Conservation (phyloP, 2,888 invertebrate genomes). For the Agelastica alni region DNA sequence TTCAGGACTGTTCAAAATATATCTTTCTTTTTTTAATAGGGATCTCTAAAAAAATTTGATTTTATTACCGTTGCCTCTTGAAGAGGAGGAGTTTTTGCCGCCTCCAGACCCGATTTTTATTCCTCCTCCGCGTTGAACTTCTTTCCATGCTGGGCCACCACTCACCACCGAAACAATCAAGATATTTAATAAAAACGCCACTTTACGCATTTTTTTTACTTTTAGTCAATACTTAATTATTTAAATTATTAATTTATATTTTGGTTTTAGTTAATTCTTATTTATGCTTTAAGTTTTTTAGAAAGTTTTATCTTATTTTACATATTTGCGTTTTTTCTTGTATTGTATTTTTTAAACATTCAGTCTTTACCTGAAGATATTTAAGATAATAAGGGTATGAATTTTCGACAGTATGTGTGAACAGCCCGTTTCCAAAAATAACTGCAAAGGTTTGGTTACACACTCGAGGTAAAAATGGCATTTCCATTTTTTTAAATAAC, state of each 20-base stretch:
- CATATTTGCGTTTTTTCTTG: too few species aligned
- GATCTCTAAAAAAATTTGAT: background rate
- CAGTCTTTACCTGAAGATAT: too few species aligned
- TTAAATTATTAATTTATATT: constrained; percentile 4
- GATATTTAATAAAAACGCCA: constrained; percentile 50
- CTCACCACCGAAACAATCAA: constrained; percentile 53
- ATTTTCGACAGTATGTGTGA: too few species aligned
- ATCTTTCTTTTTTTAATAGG: constrained; percentile 2
- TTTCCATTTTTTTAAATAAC: too few species aligned
- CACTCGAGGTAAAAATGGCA: too few species aligned
- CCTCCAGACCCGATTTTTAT: constrained; percentile 50
- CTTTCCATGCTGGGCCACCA: constrained; percentile 56
- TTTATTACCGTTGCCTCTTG: constrained; percentile 50
- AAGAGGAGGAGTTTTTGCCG: constrained; percentile 46
- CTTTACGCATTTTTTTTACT: constrained; percentile 44
- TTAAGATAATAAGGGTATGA: too few species aligned
- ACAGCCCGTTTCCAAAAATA: too few species aligned
- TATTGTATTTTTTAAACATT: too few species aligned
- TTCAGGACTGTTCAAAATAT: too few species aligned
- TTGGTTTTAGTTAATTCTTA: constrained; percentile 1
- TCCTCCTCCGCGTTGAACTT: constrained; percentile 53
- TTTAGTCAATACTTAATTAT: background rate
- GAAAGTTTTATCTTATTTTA: too few species aligned
- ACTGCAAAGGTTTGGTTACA: too few species aligned
- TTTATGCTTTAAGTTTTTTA: too few species aligned